A percentile compares a stretch with the other conserved stretches of the same genome.
Evolutionary conservation across 2,888 invertebrate species (phyloP).

Genomic region (Dasypogon diadema): DNA sequence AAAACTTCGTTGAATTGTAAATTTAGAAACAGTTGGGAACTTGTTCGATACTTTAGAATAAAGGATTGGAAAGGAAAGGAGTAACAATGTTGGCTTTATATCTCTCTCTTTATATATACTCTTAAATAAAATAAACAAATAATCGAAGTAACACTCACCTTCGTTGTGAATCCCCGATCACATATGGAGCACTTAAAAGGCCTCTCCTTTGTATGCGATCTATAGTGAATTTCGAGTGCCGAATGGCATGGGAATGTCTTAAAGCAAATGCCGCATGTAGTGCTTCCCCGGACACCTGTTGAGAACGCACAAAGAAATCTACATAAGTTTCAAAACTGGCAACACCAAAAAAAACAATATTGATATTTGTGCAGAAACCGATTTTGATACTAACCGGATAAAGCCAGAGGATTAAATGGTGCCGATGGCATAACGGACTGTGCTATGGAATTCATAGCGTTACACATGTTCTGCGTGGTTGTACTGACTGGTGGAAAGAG

Average conservation of each 20-base stretch:
- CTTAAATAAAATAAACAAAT: background rate
- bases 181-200: conserved; percentile 97
- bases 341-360: conserved; percentile 8
- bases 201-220: conserved; percentile 96
- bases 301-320: conserved; percentile 49
- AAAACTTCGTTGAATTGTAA: too few relatives aligned
- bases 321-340: conserved; percentile 51
- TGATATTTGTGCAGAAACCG: background rate
- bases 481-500: conserved; percentile 68
- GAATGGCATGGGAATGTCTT: conserved; percentile 99
- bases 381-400: conserved; percentile 71
- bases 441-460: conserved; percentile 84
- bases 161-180: conserved; percentile 97
- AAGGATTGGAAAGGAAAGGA: too few relatives aligned
- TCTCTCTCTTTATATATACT: too few relatives aligned
- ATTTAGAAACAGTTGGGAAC: too few relatives aligned
- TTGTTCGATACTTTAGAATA: too few relatives aligned
- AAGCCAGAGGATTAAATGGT: conserved; percentile 88
- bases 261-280: conserved; percentile 96
- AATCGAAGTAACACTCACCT: conserved; percentile 74
- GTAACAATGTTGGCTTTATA: too few relatives aligned
- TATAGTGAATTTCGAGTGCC: conserved; percentile 96
- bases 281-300: conserved; percentile 86
- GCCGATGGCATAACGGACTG: conserved; percentile 85
- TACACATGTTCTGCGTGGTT: conserved; percentile 79